A percentile compares a stretch with the other conserved stretches of the same genome.
These are phyloP conservation scores for Spilosoma lubricipeda DNA, from an alignment of 2,888 invertebrate genomes.

Conservation along the genomic window DNA sequence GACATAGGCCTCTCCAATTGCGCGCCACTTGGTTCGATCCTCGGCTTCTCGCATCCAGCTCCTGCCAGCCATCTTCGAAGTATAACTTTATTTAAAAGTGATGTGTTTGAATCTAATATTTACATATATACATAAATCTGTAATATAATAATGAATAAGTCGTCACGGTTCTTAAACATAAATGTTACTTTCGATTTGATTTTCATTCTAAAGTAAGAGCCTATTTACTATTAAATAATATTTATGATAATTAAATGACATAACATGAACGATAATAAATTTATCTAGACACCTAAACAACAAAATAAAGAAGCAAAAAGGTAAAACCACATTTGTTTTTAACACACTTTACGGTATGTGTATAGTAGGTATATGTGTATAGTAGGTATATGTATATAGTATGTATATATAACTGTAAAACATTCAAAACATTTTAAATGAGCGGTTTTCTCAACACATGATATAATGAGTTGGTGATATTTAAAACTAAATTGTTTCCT, in stretches of 20 bases:
- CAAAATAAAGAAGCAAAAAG: too few relatives aligned
- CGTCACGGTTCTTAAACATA: background rate
- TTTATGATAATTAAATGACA: background rate
- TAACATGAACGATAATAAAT: background rate
- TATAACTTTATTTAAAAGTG: too few relatives aligned
- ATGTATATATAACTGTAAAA: background rate
- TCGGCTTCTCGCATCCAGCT: too few relatives aligned
- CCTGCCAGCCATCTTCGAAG: too few relatives aligned
- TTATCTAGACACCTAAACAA: background rate
- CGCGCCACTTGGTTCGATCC: too few relatives aligned
- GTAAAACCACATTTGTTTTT: background rate
- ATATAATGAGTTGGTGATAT: background rate
- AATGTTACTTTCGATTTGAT: slow-evolving; percentile 2
- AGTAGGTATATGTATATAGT: too few relatives aligned
- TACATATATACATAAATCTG: background rate
- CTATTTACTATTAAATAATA: background rate
- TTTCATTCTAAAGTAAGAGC: background rate
- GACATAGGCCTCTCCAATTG: too few relatives aligned
- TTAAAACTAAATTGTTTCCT: slow-evolving; percentile 13
- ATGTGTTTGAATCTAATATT: background rate
- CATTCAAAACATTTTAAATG: background rate
- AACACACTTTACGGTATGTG: background rate
- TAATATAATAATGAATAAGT: background rate
- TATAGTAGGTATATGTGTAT: too few relatives aligned
- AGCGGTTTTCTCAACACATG: slow-evolving; percentile 1